Percentiles rank a stretch among this genome's conserved stretches.
Evolutionary conservation across 2,113 vertebrate species (phyloP).

Genomic region (Misgurnus mizolepis): DNA sequence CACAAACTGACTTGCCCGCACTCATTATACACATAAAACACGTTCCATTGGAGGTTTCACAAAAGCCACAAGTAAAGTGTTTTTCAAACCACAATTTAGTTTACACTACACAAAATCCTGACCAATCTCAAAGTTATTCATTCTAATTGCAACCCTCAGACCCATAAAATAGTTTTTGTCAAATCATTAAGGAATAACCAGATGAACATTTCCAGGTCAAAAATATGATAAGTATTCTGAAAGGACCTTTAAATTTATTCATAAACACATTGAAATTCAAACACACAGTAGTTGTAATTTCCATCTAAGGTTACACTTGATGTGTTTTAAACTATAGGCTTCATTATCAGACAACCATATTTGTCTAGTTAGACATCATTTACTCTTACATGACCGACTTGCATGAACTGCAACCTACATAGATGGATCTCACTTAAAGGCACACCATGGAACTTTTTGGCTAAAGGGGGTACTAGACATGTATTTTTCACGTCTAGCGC

Average conservation of each 20-base stretch:
- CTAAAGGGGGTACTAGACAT: too few relatives aligned
- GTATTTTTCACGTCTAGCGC: too few relatives aligned
- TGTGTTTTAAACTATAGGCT: too few relatives aligned
- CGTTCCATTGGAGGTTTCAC: background rate
- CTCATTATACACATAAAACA: conserved; percentile 5
- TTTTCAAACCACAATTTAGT: conserved; percentile 15
- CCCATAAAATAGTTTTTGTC: background rate
- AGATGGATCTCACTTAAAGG: background rate
- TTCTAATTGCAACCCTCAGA: background rate
- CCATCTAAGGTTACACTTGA: too few relatives aligned
- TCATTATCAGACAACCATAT: background rate
- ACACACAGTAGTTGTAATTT: too few relatives aligned
- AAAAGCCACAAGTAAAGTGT: conserved; percentile 13
- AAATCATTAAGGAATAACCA: too few relatives aligned
- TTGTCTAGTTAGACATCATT: background rate
- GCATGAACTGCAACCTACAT: conserved; percentile 21
- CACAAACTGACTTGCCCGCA: conserved; percentile 33
- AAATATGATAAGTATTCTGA: too few relatives aligned
- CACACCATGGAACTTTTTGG: too few relatives aligned
- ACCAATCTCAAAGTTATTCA: background rate
- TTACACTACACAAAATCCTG: background rate
- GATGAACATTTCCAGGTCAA: too few relatives aligned
- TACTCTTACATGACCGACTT: conserved; percentile 18
- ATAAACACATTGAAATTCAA: background rate
- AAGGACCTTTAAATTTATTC: background rate